phyloP scores from a whole-genome alignment of 2,888 invertebrate species.

The Standfussiana lucernea region DNA sequence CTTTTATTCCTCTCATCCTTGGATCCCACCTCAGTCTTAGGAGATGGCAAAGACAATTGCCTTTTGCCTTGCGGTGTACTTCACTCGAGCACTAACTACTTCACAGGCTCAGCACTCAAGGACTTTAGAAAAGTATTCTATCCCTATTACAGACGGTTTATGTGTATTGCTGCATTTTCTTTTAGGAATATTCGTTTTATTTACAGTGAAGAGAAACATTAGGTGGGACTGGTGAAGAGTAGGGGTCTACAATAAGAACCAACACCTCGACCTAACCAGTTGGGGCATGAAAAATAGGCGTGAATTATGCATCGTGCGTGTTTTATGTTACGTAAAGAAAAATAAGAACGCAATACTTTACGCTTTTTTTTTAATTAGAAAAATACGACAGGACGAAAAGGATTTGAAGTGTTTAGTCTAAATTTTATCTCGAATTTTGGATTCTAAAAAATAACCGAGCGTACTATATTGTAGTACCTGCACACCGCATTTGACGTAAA shows the following conservation, averaged over 20 bases:
- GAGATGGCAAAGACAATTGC: conserved; percentile 56
- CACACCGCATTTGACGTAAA: conserved; percentile 15
- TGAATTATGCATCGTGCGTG: background rate
- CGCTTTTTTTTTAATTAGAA: background rate
- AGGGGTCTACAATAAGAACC: background rate
- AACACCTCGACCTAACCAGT: background rate
- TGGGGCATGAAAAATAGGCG: background rate
- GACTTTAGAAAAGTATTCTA: conserved; percentile 49
- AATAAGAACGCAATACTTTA: background rate
- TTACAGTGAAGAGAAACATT: background rate
- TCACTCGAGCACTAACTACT: conserved; percentile 58
- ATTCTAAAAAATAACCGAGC: background rate
- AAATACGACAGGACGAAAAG: too few species aligned
- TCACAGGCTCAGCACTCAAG: conserved; percentile 44
- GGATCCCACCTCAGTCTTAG: conserved; percentile 43
- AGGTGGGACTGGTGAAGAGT: background rate
- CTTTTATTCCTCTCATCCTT: conserved; percentile 18
- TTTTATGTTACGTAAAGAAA: background rate
- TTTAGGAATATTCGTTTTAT: background rate
- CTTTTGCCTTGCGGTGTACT: conserved; percentile 62
- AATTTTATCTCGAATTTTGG: too few species aligned
- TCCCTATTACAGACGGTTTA: conserved; percentile 25
- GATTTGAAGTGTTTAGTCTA: background rate
- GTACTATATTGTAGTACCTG: background rate
- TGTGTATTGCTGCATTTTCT: conserved; percentile 22